phyloP scores from a whole-genome alignment of 1,140 invertebrate genomes.

The Frieseomelitta varia region DNA sequence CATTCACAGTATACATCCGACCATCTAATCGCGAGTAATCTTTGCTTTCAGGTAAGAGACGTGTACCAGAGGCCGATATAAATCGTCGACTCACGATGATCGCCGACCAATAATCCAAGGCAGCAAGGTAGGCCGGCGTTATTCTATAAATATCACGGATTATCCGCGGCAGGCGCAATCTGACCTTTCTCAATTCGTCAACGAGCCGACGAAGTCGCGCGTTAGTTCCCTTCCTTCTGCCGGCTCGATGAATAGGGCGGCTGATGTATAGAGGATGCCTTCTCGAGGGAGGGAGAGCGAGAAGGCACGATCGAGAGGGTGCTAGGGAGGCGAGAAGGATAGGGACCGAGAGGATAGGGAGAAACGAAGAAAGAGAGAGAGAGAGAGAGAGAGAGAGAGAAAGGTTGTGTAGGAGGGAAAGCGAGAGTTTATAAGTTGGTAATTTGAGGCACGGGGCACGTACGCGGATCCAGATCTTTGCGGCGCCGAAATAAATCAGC shows the following conservation, averaged over 20 bases:
- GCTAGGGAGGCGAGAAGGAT: not conserved
- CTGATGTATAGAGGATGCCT: slow-evolving; percentile 55
- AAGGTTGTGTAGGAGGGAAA: slow-evolving; percentile 56
- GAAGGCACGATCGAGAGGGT: slow-evolving; percentile 38
- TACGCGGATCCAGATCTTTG: slow-evolving; percentile 81
- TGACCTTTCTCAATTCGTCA: slow-evolving; percentile 47
- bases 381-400: slow-evolving; percentile 45
- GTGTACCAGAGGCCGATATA: not conserved
- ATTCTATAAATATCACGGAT: slow-evolving; percentile 65
- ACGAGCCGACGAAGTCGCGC: slow-evolving; percentile 48
- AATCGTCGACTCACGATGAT: slow-evolving; percentile 17
- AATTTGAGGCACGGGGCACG: slow-evolving; percentile 81
- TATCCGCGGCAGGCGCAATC: slow-evolving; percentile 42
- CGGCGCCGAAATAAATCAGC: slow-evolving; percentile 81
- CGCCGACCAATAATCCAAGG: not conserved
- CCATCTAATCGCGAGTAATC: slow-evolving; percentile 40
- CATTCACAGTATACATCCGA: not conserved
- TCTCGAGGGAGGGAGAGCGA: slow-evolving; percentile 57
- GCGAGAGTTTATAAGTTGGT: slow-evolving; percentile 81
- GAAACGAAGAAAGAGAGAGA: slow-evolving; percentile 14
- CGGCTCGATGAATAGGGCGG: slow-evolving; percentile 57
- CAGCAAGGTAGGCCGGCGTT: slow-evolving; percentile 56
- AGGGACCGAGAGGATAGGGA: no score
- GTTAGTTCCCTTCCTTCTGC: slow-evolving; percentile 57
- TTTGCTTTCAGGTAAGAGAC: slow-evolving; percentile 63